Evolutionary conservation across 2,888 invertebrate species (phyloP), one percentile per base, ranked within the genome.

Genomic region (Leptopilina syphax): DNA sequence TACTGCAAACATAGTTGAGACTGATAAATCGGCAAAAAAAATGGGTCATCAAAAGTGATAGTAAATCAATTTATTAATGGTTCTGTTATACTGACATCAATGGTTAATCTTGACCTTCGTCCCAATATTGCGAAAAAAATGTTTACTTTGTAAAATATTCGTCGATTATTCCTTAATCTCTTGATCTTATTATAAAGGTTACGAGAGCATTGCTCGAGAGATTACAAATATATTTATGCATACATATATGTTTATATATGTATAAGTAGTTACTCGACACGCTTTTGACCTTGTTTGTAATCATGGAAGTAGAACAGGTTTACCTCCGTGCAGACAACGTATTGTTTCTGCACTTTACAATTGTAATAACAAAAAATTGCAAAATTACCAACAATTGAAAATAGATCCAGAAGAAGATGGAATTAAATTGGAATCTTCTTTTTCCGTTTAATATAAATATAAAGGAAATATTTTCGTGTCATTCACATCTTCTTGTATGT

Each of bases 301-400:
- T 70, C 54, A 27, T 70, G 54, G 50, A 68, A 68, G 47, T 68
- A 54, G 68, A 68, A 68, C 68, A 68, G 68, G 68, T 68, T 68
- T 24, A 54, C 68, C 47, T 54, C 65, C 9, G 50, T 9, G 50
- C 24, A 47, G 12, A 68, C 50, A 68, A 24, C 24, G 12, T 12
- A 68, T 50, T 68, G 50, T 68, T 4, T 34, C 9, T 68, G 41
- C 10, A 65, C 44, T 10, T 27, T 34, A 12, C 34, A 41, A 65
- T 65, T 65, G 10, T 41, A 12, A 27, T 10, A 47, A 68, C 50
- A 12, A 73, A n/a, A 54, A 24, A 54, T 50, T 3, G 3, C 9
- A 12, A 50, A 34, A 10, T 13, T 73, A n/a, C 13, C 13, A 54
- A 54, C 27, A 54, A 54, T 70, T 18, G 54, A 54, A 54, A 50